phyloP scores from a whole-genome alignment of 2,797 vertebrate genomes.

The Muscicapa striata region DNA sequence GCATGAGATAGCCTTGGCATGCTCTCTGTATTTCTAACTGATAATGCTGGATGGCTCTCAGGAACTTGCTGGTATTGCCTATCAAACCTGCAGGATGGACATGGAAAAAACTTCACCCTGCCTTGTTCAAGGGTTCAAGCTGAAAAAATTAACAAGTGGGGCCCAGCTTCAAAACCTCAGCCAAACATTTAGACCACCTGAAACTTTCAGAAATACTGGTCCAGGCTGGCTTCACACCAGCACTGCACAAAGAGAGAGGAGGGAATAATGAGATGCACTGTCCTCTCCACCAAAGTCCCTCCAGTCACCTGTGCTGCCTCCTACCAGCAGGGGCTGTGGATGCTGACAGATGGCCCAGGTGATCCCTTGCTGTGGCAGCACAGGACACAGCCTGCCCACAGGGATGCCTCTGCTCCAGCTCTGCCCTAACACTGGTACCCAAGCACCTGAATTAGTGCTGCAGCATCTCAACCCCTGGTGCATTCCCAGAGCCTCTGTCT shows the following conservation, averaged over 20 bases:
- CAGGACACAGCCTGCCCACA: not conserved
- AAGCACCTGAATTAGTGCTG: constrained; percentile 10
- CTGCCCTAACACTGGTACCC: not conserved
- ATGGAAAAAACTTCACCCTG: not conserved
- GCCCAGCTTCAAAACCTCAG: not conserved
- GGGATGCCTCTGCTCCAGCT: not conserved
- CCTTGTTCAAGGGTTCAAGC: not conserved
- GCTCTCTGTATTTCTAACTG: not conserved
- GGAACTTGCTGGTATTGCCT: not conserved
- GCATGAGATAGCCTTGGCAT: not conserved
- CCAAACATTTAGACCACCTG: not conserved
- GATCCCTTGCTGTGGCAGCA: not conserved
- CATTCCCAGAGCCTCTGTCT: constrained; percentile 18
- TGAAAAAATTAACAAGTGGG: not conserved
- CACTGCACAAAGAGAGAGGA: not conserved
- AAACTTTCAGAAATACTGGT: not conserved
- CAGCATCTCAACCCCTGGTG: constrained; percentile 47
- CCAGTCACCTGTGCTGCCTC: not conserved
- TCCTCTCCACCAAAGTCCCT: not conserved
- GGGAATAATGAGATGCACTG: not conserved
- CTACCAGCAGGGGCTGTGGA: not conserved
- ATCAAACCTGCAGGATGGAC: not conserved
- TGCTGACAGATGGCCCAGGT: not conserved
- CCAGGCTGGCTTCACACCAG: not conserved
- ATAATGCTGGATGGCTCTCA: not conserved